A percentile compares a stretch with the other conserved stretches of the same genome.
These are phyloP conservation scores for Otis tarda DNA, from an alignment of 2,113 vertebrate genomes.

Conservation along the genomic window DNA sequence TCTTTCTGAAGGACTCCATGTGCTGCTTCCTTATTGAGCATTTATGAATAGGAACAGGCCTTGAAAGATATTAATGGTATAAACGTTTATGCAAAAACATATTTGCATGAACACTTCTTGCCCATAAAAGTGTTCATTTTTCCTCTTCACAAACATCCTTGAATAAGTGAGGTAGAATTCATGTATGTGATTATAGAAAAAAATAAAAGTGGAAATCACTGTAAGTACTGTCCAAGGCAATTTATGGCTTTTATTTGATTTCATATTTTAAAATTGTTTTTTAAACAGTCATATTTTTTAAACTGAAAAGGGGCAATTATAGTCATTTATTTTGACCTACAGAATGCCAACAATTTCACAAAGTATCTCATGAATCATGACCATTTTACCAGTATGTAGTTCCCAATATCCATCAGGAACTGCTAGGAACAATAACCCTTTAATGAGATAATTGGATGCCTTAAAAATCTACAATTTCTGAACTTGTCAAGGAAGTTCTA, in stretches of 20 bases:
- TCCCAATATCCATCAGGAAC: background rate
- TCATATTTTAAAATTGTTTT: background rate
- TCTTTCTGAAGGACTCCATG: background rate
- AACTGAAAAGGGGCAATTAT: background rate
- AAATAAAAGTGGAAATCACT: background rate
- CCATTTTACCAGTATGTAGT: background rate
- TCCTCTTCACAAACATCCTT: background rate
- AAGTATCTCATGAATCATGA: background rate
- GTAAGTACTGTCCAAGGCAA: background rate
- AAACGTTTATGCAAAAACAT: background rate
- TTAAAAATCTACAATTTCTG: background rate
- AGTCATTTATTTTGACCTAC: background rate
- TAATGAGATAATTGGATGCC: background rate
- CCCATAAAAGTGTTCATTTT: background rate
- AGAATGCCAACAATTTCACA: background rate
- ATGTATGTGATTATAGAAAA: background rate
- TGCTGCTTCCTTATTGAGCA: background rate
- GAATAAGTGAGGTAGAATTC: background rate
- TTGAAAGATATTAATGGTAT: background rate
- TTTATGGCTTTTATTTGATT: background rate
- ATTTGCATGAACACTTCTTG: background rate
- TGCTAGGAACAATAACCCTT: background rate
- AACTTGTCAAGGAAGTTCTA: background rate
- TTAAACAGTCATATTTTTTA: background rate
- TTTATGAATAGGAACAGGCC: background rate